phyloP scores from a whole-genome alignment of 30 jellyfish, hydroid and myxozoan species.

The Hydractinia echinata region DNA sequence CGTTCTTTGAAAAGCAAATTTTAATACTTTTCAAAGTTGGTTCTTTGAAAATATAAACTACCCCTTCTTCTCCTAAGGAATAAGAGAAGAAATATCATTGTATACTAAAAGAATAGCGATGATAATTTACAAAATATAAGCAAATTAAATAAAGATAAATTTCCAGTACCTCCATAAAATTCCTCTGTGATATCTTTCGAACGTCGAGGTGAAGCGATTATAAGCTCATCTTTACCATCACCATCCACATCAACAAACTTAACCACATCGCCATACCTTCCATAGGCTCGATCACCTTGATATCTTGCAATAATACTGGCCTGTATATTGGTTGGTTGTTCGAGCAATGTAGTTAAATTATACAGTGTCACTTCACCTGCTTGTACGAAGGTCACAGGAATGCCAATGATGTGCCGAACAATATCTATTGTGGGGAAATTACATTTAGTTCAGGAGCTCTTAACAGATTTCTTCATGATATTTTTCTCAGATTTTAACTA shows the following conservation, averaged over 20 bases:
- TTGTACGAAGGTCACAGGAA: constrained; percentile 1
- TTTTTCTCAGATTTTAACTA: too few species aligned
- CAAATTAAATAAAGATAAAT: too few species aligned
- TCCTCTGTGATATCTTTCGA: constrained; percentile 16
- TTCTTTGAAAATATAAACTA: background rate
- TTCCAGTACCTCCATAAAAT: constrained; percentile 8
- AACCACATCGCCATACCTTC: constrained; percentile 19
- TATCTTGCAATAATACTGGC: background rate
- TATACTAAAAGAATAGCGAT: too few species aligned
- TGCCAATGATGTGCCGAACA: background rate
- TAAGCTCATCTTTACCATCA: constrained; percentile 17
- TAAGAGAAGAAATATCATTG: too few species aligned
- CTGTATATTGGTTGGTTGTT: background rate
- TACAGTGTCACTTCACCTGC: constrained; percentile 14
- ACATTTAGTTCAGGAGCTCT: too few species aligned
- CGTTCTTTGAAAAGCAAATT: too few species aligned
- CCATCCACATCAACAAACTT: background rate
- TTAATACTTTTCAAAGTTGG: background rate
- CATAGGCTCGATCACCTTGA: constrained; percentile 29
- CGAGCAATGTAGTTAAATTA: background rate
- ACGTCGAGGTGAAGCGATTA: constrained; percentile 17
- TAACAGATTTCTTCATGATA: too few species aligned
- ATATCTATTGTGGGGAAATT: too few species aligned
- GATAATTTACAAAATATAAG: too few species aligned
- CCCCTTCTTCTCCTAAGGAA: constrained; percentile 12